Conservation (phyloP, 2,113 vertebrate genomes). For the Leucosticte australis region DNA sequence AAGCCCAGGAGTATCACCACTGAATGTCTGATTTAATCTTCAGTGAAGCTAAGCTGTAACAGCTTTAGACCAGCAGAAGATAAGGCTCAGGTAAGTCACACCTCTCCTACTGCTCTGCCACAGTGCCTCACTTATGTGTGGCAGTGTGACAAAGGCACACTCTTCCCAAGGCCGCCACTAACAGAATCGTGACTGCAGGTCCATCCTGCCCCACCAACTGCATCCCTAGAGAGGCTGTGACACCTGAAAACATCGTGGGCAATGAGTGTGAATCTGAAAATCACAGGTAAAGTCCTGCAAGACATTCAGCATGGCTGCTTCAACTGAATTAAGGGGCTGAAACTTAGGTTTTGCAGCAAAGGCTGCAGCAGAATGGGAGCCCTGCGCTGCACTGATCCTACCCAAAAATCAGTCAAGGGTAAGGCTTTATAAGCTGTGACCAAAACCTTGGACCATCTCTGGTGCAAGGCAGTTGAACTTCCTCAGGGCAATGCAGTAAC, state of each 20-base stretch:
- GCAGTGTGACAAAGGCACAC: not conserved
- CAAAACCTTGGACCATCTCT: not conserved
- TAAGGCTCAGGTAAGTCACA: not conserved
- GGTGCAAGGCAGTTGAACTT: not conserved
- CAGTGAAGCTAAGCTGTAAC: not conserved
- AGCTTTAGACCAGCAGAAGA: not conserved
- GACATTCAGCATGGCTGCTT: not conserved
- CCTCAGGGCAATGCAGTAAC: not conserved
- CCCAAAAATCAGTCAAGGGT: not conserved
- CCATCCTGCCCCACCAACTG: not conserved
- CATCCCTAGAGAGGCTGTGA: not conserved
- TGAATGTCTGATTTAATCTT: not conserved
- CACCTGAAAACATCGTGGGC: not conserved
- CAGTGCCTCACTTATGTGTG: fast-evolving
- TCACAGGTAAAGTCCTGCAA: fast-evolving
- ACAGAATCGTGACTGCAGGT: not conserved
- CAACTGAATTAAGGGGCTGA: not conserved
- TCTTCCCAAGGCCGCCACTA: not conserved
- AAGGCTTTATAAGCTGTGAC: not conserved
- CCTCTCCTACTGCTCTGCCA: not conserved
- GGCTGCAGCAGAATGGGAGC: not conserved
- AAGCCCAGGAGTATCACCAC: not conserved
- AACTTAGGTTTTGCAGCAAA: not conserved
- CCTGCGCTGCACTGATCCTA: not conserved
- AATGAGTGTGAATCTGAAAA: not conserved